phyloP scores from a whole-genome alignment of 2,113 vertebrate species.

The Progne subis region DNA sequence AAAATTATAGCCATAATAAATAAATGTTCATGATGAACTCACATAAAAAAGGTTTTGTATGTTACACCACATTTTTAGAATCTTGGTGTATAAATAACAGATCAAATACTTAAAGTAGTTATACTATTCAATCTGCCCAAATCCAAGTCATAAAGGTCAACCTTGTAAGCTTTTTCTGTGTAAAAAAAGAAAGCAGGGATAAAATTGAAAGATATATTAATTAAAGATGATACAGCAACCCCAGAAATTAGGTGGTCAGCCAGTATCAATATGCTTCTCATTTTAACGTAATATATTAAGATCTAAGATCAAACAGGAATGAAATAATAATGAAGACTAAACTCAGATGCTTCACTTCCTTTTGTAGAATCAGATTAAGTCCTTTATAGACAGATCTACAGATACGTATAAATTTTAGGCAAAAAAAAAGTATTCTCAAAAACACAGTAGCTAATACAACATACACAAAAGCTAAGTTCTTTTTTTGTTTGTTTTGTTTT shows the following conservation, averaged over 20 bases:
- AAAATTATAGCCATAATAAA: slow-evolving; percentile 41
- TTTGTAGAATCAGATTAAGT: neutral
- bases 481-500: too few species aligned
- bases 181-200: neutral
- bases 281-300: neutral
- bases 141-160: neutral
- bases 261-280: neutral
- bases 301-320: neutral
- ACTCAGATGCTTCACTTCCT: neutral
- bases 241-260: neutral
- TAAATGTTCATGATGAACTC: neutral
- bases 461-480: neutral
- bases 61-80: neutral
- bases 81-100: neutral
- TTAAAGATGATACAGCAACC: neutral
- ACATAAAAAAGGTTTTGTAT: neutral
- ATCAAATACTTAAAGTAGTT: neutral
- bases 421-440: neutral
- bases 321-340: neutral
- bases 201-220: slow-evolving; percentile 5
- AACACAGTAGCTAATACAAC: neutral
- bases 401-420: fast-evolving
- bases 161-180: neutral
- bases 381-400: neutral
- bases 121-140: neutral